phyloP scores from a whole-genome alignment of 2,888 invertebrate species.

The Vannuccia rotundouncinata region DNA sequence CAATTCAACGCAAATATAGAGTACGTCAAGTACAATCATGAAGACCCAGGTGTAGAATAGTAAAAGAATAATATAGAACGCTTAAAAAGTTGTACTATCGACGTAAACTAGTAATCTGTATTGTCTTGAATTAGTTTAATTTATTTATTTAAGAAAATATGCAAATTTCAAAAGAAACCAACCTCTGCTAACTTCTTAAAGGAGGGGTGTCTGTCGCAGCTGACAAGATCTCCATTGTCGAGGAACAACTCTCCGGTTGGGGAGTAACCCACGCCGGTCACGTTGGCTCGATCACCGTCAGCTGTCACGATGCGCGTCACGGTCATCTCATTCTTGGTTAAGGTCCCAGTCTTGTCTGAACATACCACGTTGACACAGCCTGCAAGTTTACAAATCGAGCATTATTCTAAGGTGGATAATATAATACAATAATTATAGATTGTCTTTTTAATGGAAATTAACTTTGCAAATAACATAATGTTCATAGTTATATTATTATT shows the following conservation, averaged over 20 bases:
- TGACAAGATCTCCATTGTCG: not conserved
- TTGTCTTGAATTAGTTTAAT: too few relatives aligned
- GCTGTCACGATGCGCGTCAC: conserved; percentile 86
- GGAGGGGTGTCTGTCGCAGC: not conserved
- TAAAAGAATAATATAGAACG: too few relatives aligned
- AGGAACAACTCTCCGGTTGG: conserved; percentile 36
- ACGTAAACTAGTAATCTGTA: too few relatives aligned
- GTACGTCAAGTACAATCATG: too few relatives aligned
- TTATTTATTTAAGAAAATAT: too few relatives aligned
- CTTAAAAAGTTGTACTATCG: too few relatives aligned
- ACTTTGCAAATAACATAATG: too few relatives aligned
- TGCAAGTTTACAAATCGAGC: conserved; percentile 48
- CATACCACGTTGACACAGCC: conserved; percentile 83
- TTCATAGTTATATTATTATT: too few relatives aligned
- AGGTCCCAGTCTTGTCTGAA: conserved; percentile 95
- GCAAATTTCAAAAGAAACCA: not conserved
- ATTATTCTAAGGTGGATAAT: not conserved
- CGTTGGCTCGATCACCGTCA: conserved; percentile 58
- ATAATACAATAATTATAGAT: too few relatives aligned
- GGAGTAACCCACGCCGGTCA: conserved; percentile 39
- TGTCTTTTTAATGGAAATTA: too few relatives aligned
- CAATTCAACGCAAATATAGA: too few relatives aligned
- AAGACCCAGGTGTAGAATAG: too few relatives aligned
- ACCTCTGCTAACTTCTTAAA: conserved; percentile 10
- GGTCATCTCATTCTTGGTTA: conserved; percentile 99